Conservation (phyloP, 2,888 invertebrate species). For the Antitype chi region DNA sequence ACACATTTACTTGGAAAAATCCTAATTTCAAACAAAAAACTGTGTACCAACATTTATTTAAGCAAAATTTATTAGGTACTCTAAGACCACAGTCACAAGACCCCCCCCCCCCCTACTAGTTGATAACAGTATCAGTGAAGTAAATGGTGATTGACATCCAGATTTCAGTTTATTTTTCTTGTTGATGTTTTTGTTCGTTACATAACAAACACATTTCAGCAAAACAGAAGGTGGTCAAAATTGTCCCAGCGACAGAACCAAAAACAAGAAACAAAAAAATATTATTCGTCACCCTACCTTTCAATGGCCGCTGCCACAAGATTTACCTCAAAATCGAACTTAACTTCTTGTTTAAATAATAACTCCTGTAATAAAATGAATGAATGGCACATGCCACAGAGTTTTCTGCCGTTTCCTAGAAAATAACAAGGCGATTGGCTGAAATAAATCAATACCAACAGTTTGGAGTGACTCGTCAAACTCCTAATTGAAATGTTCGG, state of each 20-base stretch:
- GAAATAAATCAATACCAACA: slow-evolving; percentile 75
- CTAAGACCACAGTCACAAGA: too few relatives aligned
- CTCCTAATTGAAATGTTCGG: slow-evolving; percentile 82
- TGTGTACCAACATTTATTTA: too few relatives aligned
- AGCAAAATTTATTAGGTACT: too few relatives aligned
- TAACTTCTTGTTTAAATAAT: slow-evolving; percentile 18
- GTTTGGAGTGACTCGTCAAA: slow-evolving; percentile 81
- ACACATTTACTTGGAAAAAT: too few relatives aligned
- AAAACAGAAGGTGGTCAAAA: background rate
- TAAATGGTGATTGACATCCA: background rate
- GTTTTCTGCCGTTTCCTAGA: slow-evolving; percentile 42
- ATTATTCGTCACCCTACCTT: slow-evolving; percentile 3
- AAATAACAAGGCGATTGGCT: slow-evolving; percentile 58
- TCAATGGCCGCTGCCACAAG: slow-evolving; percentile 14
- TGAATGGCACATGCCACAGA: slow-evolving; percentile 36
- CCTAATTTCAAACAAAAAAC: too few relatives aligned
- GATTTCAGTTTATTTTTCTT: background rate
- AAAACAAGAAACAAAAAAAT: slow-evolving; percentile 29
- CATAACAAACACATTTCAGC: background rate
- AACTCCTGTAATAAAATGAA: slow-evolving; percentile 25
- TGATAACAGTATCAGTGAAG: too few relatives aligned
- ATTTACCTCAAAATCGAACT: slow-evolving; percentile 9
- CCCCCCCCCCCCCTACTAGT: too few relatives aligned
- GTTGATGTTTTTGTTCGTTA: background rate
- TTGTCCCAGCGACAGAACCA: background rate